Evolutionary conservation across 1,140 invertebrate genomes (phyloP), one percentile per base, ranked within the genome.

Genomic region (Drosophila quadrilineata): DNA sequence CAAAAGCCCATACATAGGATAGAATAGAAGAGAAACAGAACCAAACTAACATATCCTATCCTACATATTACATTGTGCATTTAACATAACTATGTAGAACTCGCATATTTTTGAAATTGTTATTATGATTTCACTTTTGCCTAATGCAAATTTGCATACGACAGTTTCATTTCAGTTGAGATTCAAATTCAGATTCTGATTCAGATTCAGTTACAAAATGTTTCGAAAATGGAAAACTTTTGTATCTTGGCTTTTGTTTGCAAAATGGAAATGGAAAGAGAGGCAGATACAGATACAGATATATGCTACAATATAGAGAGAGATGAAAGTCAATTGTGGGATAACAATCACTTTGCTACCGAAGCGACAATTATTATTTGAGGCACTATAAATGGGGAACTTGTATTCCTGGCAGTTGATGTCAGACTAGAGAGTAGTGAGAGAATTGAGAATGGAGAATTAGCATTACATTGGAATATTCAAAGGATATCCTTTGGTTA

Each of bases 171-270:
- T n/a, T n/a, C n/a, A n/a, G n/a, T n/a, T n/a, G n/a, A n/a, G n/a
- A n/a, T n/a, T n/a, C n/a, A n/a, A n/a, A n/a, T n/a, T n/a, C n/a
- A n/a, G n/a, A n/a, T n/a, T n/a, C n/a, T n/a, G n/a, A n/a, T n/a
- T n/a, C n/a, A n/a, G n/a, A 77, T 74, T 80, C 75, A 75, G 75
- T 85, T 75, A 75, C 71, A 75, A 69, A n/a, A 71, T 64, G 41
- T 71, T 73, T 71, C 48, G 19, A 52, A n/a, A 67, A 53, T 59
- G 69, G 33, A 64, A 50, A 64, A 75, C 60, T 85, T 74, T 85
- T 71, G 63, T 75, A 22, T 45, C 43, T 38, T 60, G 57, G 35
- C 35, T 49, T 54, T 63, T 50, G 26, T 28, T 28, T 48, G 40
- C 41, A 12, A 58, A n/a, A 58, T 64, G 19, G 6, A 17, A 16